Conservation (phyloP, 2,797 vertebrate species). For the Phrynocephalus forsythii region DNA sequence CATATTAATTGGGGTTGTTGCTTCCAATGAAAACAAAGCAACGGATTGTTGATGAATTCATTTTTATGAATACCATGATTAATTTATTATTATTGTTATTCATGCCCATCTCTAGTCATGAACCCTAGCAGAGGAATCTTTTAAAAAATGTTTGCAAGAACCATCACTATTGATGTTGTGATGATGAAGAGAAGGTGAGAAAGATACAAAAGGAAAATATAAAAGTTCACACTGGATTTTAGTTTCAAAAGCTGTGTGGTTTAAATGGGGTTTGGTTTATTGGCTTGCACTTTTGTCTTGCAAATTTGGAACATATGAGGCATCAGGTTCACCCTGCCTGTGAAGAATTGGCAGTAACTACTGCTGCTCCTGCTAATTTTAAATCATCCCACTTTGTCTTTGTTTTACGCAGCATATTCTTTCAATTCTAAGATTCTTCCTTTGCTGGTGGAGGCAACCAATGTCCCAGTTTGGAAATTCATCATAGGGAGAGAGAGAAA, state of each 20-base stretch:
- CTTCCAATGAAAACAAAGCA: no score
- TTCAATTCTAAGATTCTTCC: background rate
- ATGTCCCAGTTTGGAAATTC: background rate
- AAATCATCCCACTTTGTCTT: background rate
- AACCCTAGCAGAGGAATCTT: background rate
- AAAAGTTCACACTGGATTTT: background rate
- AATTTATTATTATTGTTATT: no score
- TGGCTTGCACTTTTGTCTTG: background rate
- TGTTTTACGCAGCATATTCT: no score
- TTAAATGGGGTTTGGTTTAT: no score
- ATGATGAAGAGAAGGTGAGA: background rate
- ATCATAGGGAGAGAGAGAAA: background rate
- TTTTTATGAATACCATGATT: no score
- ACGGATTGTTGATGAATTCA: no score
- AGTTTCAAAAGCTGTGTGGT: no score
- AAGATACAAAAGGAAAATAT: rapidly evolving
- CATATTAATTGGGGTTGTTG: no score
- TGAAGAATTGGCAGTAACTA: background rate
- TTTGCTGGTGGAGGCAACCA: background rate
- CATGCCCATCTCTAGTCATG: background rate
- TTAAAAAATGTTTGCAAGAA: background rate
- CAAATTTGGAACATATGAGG: background rate
- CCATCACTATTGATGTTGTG: background rate
- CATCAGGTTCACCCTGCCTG: rapidly evolving
- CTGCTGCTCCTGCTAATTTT: no score